A percentile compares a stretch with the other conserved stretches of the same genome.
These are phyloP conservation scores for Zele albiditarsus DNA, from an alignment of 2,888 invertebrate species.

Conservation along the genomic window DNA sequence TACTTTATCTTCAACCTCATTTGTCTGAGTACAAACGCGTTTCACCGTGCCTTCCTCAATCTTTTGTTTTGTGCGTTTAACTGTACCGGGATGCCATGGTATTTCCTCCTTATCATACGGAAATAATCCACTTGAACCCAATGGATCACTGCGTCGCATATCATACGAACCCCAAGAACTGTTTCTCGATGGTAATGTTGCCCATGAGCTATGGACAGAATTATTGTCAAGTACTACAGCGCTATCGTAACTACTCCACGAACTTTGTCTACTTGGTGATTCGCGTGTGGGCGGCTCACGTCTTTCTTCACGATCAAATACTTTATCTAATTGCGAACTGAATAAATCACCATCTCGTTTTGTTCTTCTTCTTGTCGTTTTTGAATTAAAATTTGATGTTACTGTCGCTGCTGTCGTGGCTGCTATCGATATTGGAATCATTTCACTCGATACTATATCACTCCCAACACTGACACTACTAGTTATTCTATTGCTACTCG, in stretches of 20 bases:
- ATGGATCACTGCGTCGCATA: constrained; percentile 73
- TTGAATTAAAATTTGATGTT: constrained; percentile 42
- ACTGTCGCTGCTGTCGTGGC: constrained; percentile 34
- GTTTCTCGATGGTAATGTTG: constrained; percentile 79
- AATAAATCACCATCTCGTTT: constrained; percentile 79
- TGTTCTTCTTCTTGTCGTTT: constrained; percentile 63
- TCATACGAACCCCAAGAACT: constrained; percentile 85
- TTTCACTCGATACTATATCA: constrained; percentile 43
- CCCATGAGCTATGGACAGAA: constrained; percentile 88
- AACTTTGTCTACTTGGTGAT: constrained; percentile 81
- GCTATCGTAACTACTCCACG: constrained; percentile 86
- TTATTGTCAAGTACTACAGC: constrained; percentile 83
- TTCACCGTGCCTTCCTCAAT: constrained; percentile 76
- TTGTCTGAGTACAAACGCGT: constrained; percentile 66
- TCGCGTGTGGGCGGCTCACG: constrained; percentile 67
- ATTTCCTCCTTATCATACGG: constrained; percentile 78
- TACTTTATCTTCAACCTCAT: constrained; percentile 59
- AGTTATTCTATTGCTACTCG: constrained; percentile 62
- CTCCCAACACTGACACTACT: constrained; percentile 53
- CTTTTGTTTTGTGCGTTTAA: constrained; percentile 81
- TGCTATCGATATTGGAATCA: constrained; percentile 29
- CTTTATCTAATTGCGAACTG: constrained; percentile 81
- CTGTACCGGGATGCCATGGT: constrained; percentile 81
- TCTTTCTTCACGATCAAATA: constrained; percentile 81
- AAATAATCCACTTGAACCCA: constrained; percentile 74